Base-by-base conservation (phyloP, 2,888 invertebrate genomes). In the Tenthredo livida region DNA sequence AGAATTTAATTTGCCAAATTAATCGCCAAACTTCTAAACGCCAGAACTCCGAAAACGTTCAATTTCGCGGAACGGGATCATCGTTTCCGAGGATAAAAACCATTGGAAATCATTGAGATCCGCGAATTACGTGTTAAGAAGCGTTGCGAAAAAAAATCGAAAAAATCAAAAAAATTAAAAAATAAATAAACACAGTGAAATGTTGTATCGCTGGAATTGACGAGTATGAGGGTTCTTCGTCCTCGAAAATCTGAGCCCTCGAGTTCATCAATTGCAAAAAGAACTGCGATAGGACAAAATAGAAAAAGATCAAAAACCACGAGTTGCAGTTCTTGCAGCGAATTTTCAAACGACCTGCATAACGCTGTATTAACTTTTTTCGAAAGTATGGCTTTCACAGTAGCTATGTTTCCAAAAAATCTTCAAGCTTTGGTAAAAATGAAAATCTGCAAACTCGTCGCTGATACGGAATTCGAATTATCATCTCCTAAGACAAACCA, bases 341-440 rank as follows among this genome's bases (percentile, higher is more conserved):
- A 10, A n/a, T 21, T 21, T 10, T 73, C 9, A 25, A 61, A 61
- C 43, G 40, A 47, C 0, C n/a, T n/a, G n/a, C 15, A 21, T 10
- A 43, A 73, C 15, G 47, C 47, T 15, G 10, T 21, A 5, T 40
- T 25, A 25, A 40, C 73, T 6, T 91, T 91, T 87, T 90, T 91
- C 86, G 90, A 90, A 40, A 90, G 89, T 50, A 91, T 90, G 87
- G 88, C 89, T 12, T 85, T 90, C 84, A 91, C 90, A 2, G 90
- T 91, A 9, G 87, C 88, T 43, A 87, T 85, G 21, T 92, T 91
- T 84, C 90, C 90, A 5, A 87, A 87, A 50, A 89, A 90, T 73
- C 84, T 91, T 29, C 90, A 90, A 80, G 89, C 90, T 5, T 83
- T 87, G 15, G 87, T 90, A 50, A 91, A 91, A 86, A 67, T 87